Conservation (phyloP, 2,113 vertebrate genomes). For the Toxotes jaculatrix region DNA sequence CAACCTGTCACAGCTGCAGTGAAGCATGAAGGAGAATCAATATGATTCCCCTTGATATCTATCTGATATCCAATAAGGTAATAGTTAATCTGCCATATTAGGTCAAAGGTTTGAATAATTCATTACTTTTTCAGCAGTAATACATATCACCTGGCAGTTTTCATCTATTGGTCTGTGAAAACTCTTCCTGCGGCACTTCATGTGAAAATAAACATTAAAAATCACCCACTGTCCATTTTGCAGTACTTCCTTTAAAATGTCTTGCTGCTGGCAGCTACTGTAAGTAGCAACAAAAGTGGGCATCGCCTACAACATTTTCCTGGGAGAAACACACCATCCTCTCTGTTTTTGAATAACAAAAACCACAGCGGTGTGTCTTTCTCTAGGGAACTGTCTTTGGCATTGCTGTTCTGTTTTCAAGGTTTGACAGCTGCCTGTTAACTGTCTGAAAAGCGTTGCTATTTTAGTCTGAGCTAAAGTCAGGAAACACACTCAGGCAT, state of each 20-base stretch:
- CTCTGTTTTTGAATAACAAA: conserved; percentile 57
- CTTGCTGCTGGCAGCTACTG: conserved; percentile 33
- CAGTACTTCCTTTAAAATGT: conserved; percentile 10
- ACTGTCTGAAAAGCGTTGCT: conserved; percentile 58
- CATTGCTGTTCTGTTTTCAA: conserved; percentile 58
- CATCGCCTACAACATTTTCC: conserved; percentile 48
- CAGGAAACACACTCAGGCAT: conserved; percentile 53
- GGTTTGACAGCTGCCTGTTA: conserved; percentile 78
- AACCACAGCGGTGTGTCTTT: conserved; percentile 50
- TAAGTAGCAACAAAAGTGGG: conserved; percentile 51
- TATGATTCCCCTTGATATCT: not conserved
- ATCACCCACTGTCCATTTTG: conserved; percentile 26
- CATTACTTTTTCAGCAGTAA: not conserved
- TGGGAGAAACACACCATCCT: conserved; percentile 38
- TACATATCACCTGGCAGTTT: not conserved
- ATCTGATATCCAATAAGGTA: not conserved
- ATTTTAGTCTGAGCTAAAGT: conserved; percentile 65
- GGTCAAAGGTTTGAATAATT: too few relatives aligned
- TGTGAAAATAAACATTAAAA: conserved; percentile 8
- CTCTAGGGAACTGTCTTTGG: conserved; percentile 65
- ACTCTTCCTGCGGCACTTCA: not conserved
- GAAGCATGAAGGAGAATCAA: not conserved
- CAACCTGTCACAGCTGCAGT: not conserved
- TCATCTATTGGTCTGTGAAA: not conserved
- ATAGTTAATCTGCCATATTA: not conserved